Percentiles rank a stretch among this genome's conserved stretches.
Conservation (phyloP, 2,888 invertebrate genomes). For the Julus scandinavius region DNA sequence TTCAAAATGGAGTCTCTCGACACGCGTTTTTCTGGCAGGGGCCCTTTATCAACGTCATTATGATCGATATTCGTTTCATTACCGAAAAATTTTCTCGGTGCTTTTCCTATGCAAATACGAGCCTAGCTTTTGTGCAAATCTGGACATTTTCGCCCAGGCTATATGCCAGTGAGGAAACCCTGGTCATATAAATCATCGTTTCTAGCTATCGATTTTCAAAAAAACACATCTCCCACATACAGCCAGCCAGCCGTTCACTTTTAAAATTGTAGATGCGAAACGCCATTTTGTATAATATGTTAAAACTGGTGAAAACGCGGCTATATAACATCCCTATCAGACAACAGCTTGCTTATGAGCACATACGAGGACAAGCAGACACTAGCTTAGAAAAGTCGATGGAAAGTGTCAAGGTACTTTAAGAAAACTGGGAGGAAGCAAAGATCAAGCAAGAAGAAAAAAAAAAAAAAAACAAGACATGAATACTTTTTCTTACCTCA, state of each 20-base stretch:
- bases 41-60: slow-evolving; percentile 39
- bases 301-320: background rate
- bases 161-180: background rate
- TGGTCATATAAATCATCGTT: background rate
- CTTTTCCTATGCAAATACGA: background rate
- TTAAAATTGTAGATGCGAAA: slow-evolving; percentile 42
- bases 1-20: slow-evolving; percentile 7
- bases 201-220: slow-evolving; percentile 27
- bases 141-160: slow-evolving; percentile 23
- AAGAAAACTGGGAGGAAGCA: background rate
- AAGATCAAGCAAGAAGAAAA: no score
- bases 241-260: background rate
- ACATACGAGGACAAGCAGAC: background rate
- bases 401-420: background rate
- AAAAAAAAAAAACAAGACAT: slow-evolving; percentile 23
- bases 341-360: background rate
- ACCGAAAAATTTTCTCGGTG: background rate
- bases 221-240: background rate
- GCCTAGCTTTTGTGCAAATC: slow-evolving; percentile 13
- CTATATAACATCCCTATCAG: background rate
- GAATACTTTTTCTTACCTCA: slow-evolving; percentile 49
- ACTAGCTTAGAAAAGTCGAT: background rate
- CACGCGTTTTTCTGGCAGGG: slow-evolving; percentile 27
- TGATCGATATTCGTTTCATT: slow-evolving; percentile 42
- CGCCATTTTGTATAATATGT: slow-evolving; percentile 42